phyloP scores from a whole-genome alignment of 2,888 invertebrate genomes.

The Unio pictorum region DNA sequence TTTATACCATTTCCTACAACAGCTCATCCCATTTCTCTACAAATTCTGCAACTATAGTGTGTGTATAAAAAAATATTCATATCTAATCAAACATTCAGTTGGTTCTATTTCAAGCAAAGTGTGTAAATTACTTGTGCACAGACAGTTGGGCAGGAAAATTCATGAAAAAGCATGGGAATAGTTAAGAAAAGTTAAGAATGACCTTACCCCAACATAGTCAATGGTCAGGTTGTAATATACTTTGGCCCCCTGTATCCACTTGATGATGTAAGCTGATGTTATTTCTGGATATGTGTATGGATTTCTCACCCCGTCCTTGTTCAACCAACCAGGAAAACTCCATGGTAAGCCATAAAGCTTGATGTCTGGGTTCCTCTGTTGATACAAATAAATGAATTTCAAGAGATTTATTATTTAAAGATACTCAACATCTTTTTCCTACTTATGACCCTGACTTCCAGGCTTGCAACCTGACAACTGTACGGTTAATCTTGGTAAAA shows the following conservation, averaged over 20 bases:
- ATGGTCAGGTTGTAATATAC: constrained; percentile 60
- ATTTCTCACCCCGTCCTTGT: constrained; percentile 44
- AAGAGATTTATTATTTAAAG: not conserved
- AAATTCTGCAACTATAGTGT: too few species aligned
- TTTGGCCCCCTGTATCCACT: constrained; percentile 68
- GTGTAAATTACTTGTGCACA: too few species aligned
- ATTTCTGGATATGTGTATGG: constrained; percentile 54
- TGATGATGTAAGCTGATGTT: constrained; percentile 62
- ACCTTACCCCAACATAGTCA: constrained; percentile 67
- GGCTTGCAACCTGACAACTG: too few species aligned
- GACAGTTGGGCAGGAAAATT: not conserved
- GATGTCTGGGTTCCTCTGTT: constrained; percentile 66
- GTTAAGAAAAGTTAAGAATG: not conserved
- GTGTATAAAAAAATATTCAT: too few species aligned
- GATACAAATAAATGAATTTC: not conserved
- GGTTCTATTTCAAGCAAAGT: too few species aligned
- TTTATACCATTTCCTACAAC: too few species aligned
- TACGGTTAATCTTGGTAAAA: too few species aligned
- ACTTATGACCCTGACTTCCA: too few species aligned
- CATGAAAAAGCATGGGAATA: not conserved
- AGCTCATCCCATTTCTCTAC: too few species aligned
- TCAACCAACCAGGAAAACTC: constrained; percentile 70
- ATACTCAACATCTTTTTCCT: not conserved
- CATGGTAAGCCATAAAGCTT: constrained; percentile 68
- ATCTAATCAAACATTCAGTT: too few species aligned